A percentile compares a stretch with the other conserved stretches of the same genome.
phyloP scores from a whole-genome alignment of 2,888 invertebrate species.

The Parnassius mnemosyne region DNA sequence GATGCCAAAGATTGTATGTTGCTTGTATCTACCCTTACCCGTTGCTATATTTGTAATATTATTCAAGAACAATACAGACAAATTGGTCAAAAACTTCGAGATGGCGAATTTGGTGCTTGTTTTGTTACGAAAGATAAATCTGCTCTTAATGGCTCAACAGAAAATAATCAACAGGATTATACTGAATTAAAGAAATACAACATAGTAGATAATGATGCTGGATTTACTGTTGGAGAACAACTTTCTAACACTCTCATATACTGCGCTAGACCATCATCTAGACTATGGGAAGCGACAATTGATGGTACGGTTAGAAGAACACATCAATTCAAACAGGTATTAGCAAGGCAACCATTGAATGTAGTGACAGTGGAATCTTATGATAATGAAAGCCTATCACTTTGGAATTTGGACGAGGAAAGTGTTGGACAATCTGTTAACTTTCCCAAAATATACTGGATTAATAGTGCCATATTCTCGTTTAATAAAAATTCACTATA shows the following conservation, averaged over 20 bases:
- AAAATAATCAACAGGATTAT: slow-evolving; percentile 52
- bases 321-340: slow-evolving; percentile 87
- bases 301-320: slow-evolving; percentile 88
- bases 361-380: slow-evolving; percentile 72
- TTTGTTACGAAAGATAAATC: slow-evolving; percentile 79
- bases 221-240: slow-evolving; percentile 59
- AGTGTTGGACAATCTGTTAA: slow-evolving; percentile 80
- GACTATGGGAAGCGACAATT: slow-evolving; percentile 89
- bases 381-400: slow-evolving; percentile 54
- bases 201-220: slow-evolving; percentile 58
- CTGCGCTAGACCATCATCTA: slow-evolving; percentile 87
- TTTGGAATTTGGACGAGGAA: slow-evolving; percentile 40
- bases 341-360: slow-evolving; percentile 81
- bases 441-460: slow-evolving; percentile 81
- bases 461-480: slow-evolving; percentile 85
- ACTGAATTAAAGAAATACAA: slow-evolving; percentile 65
- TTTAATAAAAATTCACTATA: slow-evolving; percentile 85
- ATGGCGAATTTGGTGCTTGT: slow-evolving; percentile 90
- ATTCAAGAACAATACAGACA: slow-evolving; percentile 89
- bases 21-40: slow-evolving; percentile 86
- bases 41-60: slow-evolving; percentile 90
- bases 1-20: slow-evolving; percentile 82
- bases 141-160: slow-evolving; percentile 44
- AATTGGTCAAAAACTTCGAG: slow-evolving; percentile 88
- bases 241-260: slow-evolving; percentile 75